Evolutionary conservation across 2,888 invertebrate genomes (phyloP).

Genomic region (Amblyjoppa fuscipennis): DNA sequence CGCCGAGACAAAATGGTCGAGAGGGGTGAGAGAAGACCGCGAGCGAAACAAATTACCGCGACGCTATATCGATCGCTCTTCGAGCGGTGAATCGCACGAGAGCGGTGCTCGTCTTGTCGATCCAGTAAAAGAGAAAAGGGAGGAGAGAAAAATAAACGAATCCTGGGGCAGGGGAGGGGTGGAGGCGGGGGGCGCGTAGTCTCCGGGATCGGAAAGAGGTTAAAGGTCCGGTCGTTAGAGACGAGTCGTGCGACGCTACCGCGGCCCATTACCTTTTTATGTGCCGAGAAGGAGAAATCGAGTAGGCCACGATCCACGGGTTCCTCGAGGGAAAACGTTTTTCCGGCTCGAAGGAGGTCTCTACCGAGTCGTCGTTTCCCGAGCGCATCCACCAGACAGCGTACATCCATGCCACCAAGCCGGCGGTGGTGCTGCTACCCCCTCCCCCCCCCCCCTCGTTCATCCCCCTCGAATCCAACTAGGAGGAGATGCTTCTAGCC

Average conservation of each 20-base stretch:
- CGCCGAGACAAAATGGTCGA: conserved; percentile 12
- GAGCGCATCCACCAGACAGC: conserved; percentile 56
- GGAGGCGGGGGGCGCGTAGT: conserved; percentile 34
- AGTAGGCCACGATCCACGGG: conserved; percentile 70
- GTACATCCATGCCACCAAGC: conserved; percentile 27
- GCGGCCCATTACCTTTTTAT: conserved; percentile 70
- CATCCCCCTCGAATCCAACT: conserved; percentile 32
- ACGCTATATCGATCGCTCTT: conserved; percentile 64
- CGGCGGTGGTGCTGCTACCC: conserved; percentile 27
- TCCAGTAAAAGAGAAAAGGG: conserved; percentile 60
- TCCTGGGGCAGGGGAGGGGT: conserved; percentile 5
- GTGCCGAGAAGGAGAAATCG: conserved; percentile 66
- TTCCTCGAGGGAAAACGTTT: conserved; percentile 68
- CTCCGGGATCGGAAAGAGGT: conserved; percentile 69
- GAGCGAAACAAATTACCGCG: conserved; percentile 63
- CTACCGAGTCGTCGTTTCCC: conserved; percentile 65
- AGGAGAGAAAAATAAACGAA: conserved; percentile 29
- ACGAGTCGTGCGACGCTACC: conserved; percentile 70
- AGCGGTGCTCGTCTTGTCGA: conserved; percentile 57
- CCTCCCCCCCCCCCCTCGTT: conserved; percentile 8
- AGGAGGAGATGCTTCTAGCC: conserved; percentile 45
- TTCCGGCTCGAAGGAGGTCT: conserved; percentile 70
- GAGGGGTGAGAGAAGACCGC: conserved; percentile 6
- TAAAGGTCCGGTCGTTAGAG: conserved; percentile 70
- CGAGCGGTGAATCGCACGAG: conserved; percentile 52